Percentiles rank a stretch among this genome's conserved stretches.
Evolutionary conservation across 2,888 invertebrate genomes (phyloP).

Genomic region (Lumbricus terrestris): DNA sequence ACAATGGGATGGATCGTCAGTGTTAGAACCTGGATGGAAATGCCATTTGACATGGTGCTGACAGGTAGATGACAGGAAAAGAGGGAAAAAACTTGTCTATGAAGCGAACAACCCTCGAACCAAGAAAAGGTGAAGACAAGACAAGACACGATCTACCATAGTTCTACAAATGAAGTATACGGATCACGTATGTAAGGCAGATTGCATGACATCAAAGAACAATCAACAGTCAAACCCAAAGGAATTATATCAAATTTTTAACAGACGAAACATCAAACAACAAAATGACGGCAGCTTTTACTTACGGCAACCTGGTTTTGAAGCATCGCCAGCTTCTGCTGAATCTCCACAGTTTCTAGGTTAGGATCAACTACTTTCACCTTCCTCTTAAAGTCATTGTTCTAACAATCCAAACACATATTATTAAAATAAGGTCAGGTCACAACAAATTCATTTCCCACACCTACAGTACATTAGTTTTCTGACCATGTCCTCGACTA

Average conservation of each 20-base stretch:
- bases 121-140: too few species aligned
- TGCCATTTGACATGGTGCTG: too few species aligned
- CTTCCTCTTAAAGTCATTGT: background rate
- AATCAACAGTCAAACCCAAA: background rate
- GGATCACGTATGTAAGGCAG: too few species aligned
- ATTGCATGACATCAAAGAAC: background rate
- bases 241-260: background rate
- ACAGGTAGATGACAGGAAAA: too few species aligned
- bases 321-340: background rate
- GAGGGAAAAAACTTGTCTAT: too few species aligned
- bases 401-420: background rate
- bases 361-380: background rate
- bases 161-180: too few species aligned
- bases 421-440: background rate
- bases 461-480: too few species aligned
- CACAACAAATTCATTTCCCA: background rate
- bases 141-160: too few species aligned
- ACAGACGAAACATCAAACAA: background rate
- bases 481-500: too few species aligned
- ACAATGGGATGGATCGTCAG: too few species aligned
- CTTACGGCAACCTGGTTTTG: conserved; percentile 5
- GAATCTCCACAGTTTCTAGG: background rate
- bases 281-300: background rate
- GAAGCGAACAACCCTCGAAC: too few species aligned
- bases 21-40: too few species aligned